Conservation (phyloP, 2,888 invertebrate genomes). For the Sphaerophoria rueppellii region DNA sequence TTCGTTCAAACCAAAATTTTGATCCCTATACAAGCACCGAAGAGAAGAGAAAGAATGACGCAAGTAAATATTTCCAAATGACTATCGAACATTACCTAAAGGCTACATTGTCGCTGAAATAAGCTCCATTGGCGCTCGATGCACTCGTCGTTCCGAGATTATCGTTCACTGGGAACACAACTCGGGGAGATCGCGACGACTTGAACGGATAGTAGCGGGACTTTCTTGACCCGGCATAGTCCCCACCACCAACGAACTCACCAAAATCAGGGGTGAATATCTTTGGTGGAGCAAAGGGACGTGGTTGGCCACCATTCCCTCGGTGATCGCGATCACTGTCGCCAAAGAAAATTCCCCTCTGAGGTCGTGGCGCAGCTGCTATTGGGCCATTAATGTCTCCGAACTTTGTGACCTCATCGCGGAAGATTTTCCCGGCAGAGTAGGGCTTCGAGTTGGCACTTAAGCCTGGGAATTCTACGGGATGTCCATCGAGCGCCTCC, state of each 20-base stretch:
- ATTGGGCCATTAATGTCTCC: constrained; percentile 82
- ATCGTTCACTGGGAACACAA: constrained; percentile 81
- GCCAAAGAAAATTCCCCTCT: constrained; percentile 79
- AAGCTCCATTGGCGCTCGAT: constrained; percentile 79
- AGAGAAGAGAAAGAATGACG: constrained; percentile 25
- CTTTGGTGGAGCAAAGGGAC: constrained; percentile 79
- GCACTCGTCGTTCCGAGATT: constrained; percentile 79
- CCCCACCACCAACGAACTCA: constrained; percentile 76
- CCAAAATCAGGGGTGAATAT: constrained; percentile 80
- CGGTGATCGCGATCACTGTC: constrained; percentile 77
- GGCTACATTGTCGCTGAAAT: constrained; percentile 81
- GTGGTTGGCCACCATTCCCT: constrained; percentile 75
- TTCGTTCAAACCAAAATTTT: constrained; percentile 85
- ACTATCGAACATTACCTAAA: constrained; percentile 78
- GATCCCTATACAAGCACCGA: constrained; percentile 82
- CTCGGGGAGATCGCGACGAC: constrained; percentile 81
- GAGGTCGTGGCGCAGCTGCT: constrained; percentile 80
- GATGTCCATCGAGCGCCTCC: constrained; percentile 77
- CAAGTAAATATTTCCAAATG: constrained; percentile 29
- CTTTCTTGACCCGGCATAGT: constrained; percentile 79
- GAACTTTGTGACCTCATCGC: constrained; percentile 82
- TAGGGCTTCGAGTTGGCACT: constrained; percentile 80
- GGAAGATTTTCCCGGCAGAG: constrained; percentile 78
- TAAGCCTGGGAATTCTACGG: constrained; percentile 80
- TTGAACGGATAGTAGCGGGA: constrained; percentile 81